These are phyloP conservation scores for Bombus waltoni DNA, from an alignment of 1,140 invertebrate species.

Conservation along the genomic window DNA sequence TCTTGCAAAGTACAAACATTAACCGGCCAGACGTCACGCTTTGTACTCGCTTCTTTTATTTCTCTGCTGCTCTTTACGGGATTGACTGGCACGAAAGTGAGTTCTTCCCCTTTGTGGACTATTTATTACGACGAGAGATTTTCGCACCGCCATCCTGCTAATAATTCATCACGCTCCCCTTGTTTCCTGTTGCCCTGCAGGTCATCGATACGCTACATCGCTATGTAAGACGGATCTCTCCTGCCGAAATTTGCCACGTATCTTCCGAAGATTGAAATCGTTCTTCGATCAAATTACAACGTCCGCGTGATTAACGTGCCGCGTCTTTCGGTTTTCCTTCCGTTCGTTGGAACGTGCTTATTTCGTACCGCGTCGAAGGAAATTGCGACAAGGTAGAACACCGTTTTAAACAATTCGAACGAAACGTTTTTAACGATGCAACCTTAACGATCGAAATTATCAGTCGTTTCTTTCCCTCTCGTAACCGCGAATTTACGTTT, in stretches of 20 bases:
- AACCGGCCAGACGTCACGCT: no score
- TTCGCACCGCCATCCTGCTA: conserved; percentile 11
- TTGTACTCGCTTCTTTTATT: background rate
- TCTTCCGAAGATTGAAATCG: background rate
- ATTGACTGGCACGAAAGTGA: background rate
- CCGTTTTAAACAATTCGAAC: no score
- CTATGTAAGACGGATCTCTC: background rate
- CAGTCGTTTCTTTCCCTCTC: background rate
- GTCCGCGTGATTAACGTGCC: background rate
- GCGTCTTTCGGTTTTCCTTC: no score
- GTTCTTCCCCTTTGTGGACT: conserved; percentile 5
- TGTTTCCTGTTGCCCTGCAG: background rate
- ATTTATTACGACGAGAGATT: conserved; percentile 27
- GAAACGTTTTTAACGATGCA: background rate
- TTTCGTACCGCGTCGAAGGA: background rate
- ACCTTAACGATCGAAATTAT: background rate
- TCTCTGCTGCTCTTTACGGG: background rate
- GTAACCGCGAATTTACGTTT: background rate
- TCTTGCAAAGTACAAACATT: no score
- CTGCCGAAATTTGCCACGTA: background rate
- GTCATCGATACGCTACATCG: background rate
- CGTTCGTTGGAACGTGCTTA: no score
- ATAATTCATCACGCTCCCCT: conserved; percentile 21
- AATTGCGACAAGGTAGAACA: background rate
- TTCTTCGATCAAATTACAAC: background rate